phyloP scores from a whole-genome alignment of 2,888 invertebrate genomes.

The Apomyelois bistriatella region DNA sequence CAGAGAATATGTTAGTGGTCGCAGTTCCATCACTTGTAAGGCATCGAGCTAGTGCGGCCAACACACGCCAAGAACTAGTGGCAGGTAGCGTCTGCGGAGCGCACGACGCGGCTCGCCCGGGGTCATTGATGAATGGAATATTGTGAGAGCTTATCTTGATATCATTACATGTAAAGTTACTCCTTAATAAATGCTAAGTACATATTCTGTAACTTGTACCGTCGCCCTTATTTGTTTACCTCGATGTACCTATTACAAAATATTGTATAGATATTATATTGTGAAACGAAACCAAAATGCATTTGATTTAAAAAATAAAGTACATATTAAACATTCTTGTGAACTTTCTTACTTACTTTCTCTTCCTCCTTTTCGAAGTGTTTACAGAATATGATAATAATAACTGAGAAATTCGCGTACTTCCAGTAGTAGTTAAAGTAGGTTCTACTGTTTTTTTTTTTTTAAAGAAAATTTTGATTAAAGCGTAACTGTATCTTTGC shows the following conservation, averaged over 20 bases:
- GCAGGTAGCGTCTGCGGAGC: background rate
- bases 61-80: no score
- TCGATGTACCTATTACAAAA: conserved; percentile 7
- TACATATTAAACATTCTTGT: background rate
- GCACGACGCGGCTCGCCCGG: background rate
- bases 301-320: conserved; percentile 39
- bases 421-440: no score
- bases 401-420: no score
- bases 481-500: no score
- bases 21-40: no score
- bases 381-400: no score
- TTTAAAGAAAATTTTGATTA: no score
- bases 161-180: conserved; percentile 2
- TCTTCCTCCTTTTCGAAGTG: no score
- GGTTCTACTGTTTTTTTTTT: no score
- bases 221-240: conserved; percentile 1
- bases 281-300: conserved; percentile 52
- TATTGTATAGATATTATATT: conserved; percentile 21
- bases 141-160: conserved; percentile 3
- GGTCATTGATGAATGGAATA: background rate
- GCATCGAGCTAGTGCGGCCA: no score
- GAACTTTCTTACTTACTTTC: background rate
- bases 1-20: no score
- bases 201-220: conserved; percentile 1
- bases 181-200: conserved; percentile 6